A percentile compares a stretch with the other conserved stretches of the same genome.
These are phyloP conservation scores for Toxotes lorentzi DNA, from an alignment of 2,797 vertebrate species.

Conservation along the genomic window DNA sequence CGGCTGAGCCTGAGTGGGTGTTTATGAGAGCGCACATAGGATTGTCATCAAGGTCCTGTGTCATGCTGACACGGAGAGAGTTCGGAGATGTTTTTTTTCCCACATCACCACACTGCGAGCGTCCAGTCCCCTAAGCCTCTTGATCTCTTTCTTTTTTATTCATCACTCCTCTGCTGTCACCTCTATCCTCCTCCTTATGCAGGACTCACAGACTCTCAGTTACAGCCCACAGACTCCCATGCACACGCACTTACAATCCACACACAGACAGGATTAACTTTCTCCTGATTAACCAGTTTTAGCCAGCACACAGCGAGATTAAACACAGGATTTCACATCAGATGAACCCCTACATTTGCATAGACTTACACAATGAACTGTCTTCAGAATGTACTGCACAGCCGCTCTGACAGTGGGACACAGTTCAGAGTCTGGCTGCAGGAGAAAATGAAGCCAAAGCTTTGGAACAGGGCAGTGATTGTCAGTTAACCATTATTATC, in stretches of 20 bases:
- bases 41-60: slow-evolving; percentile 5
- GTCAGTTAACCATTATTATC: slow-evolving; percentile 26
- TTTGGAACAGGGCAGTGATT: slow-evolving; percentile 18
- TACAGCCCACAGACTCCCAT: slow-evolving; percentile 21
- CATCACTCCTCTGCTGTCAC: background rate
- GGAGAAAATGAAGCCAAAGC: slow-evolving; percentile 23
- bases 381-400: slow-evolving; percentile 37
- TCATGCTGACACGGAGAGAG: slow-evolving; percentile 41
- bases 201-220: slow-evolving; percentile 6
- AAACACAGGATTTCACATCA: slow-evolving; percentile 72
- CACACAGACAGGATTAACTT: slow-evolving; percentile 71
- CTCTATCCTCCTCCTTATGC: slow-evolving; percentile 8
- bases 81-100: slow-evolving; percentile 35
- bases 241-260: slow-evolving; percentile 7
- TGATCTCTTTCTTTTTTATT: slow-evolving; percentile 25
- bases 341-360: slow-evolving; percentile 66
- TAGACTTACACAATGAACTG: slow-evolving; percentile 46
- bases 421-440: slow-evolving; percentile 28
- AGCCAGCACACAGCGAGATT: slow-evolving; percentile 71
- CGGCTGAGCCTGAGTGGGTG: slow-evolving; percentile 41
- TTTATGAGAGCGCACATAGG: slow-evolving; percentile 36
- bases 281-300: slow-evolving; percentile 68
- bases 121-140: slow-evolving; percentile 8
- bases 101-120: background rate
- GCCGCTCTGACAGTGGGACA: background rate